Percentiles rank a stretch among this genome's conserved stretches.
phyloP scores from a whole-genome alignment of 2,888 invertebrate species.

The Drosophila emarginata region DNA sequence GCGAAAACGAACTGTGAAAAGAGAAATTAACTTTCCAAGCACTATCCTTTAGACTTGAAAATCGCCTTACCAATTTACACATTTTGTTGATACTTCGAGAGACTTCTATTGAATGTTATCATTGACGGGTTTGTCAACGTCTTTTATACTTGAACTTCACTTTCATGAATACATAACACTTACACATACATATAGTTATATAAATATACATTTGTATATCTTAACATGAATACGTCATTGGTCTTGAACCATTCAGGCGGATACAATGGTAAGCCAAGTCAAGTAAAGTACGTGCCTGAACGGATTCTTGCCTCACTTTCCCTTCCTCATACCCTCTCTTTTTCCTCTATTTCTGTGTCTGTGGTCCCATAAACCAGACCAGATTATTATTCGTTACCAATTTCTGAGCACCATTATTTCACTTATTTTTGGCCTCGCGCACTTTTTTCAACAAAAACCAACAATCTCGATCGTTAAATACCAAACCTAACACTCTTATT shows the following conservation, averaged over 20 bases:
- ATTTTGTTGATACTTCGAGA: slow-evolving; percentile 74
- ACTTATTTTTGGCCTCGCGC: slow-evolving; percentile 48
- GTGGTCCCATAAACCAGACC: slow-evolving; percentile 53
- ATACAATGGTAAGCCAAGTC: slow-evolving; percentile 45
- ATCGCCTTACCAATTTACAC: slow-evolving; percentile 80
- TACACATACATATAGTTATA: slow-evolving; percentile 16
- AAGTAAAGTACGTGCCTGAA: slow-evolving; percentile 59
- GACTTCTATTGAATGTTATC: slow-evolving; percentile 57
- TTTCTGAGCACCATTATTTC: slow-evolving; percentile 47
- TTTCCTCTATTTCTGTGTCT: slow-evolving; percentile 7
- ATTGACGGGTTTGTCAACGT: slow-evolving; percentile 45
- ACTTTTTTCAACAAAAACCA: slow-evolving; percentile 18
- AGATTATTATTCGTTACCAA: slow-evolving; percentile 69
- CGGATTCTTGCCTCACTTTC: slow-evolving; percentile 55
- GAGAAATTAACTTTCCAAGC: neutral
- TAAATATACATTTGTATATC: neutral
- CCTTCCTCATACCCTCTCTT: neutral
- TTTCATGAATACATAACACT: slow-evolving; percentile 36
- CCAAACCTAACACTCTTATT: slow-evolving; percentile 60
- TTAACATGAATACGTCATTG: slow-evolving; percentile 7
- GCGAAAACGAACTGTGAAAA: slow-evolving; percentile 75
- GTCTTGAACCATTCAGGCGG: slow-evolving; percentile 41
- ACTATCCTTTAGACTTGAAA: neutral
- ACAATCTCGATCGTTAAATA: slow-evolving; percentile 9
- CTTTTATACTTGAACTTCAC: slow-evolving; percentile 79